Conservation (phyloP, 2,113 vertebrate species). For the Pseudopipra pipra region DNA sequence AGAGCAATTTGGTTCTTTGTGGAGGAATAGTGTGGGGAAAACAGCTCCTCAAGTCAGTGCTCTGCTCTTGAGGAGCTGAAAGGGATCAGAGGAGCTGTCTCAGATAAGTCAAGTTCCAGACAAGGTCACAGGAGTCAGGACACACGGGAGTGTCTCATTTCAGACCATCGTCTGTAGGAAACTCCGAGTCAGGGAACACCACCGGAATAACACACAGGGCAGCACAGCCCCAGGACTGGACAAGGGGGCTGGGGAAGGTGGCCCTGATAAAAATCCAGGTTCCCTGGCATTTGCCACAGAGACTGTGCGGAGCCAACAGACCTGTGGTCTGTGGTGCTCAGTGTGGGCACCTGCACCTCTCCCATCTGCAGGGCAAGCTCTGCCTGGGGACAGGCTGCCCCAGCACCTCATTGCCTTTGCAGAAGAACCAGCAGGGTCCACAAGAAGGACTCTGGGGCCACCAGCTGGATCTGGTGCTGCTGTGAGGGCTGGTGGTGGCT, state of each 20-base stretch:
- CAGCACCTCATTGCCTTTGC: background rate
- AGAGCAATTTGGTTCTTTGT: background rate
- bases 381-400: background rate
- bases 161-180: background rate
- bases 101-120: background rate
- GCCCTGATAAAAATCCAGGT: background rate
- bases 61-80: background rate
- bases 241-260: background rate
- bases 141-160: background rate
- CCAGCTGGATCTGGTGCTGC: background rate
- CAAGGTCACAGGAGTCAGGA: background rate
- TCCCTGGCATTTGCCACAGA: background rate
- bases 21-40: background rate
- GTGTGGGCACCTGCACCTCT: rapidly evolving
- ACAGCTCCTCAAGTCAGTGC: background rate
- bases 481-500: background rate
- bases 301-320: background rate
- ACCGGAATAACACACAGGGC: rapidly evolving
- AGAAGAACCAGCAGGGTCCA: background rate
- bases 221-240: background rate
- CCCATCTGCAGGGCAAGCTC: background rate
- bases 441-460: background rate
- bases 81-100: background rate
- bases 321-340: rapidly evolving
- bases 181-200: background rate